Conservation (phyloP, 2,888 invertebrate genomes). For the Campopleginae sp. region DNA sequence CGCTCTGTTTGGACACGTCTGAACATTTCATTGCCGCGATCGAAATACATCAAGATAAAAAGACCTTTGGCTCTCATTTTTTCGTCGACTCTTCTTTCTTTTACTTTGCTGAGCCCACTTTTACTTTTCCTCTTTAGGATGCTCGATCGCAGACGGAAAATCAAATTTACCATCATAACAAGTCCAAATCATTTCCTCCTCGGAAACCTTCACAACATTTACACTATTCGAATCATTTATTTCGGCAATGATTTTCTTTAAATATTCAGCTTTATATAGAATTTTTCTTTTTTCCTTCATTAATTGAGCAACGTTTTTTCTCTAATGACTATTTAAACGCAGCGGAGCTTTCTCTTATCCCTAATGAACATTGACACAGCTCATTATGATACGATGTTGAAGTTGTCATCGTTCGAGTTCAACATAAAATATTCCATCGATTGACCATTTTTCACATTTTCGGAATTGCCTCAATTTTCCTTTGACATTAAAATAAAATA, state of each 20-base stretch:
- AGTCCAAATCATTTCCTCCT: slow-evolving; percentile 18
- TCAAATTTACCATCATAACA: not conserved
- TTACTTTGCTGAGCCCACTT: slow-evolving; percentile 18
- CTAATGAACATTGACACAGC: not conserved
- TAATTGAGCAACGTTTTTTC: not conserved
- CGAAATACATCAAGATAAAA: slow-evolving; percentile 34
- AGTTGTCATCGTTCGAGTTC: no score
- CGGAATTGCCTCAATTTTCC: no score
- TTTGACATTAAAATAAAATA: no score
- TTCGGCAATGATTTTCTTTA: not conserved
- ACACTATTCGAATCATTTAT: not conserved
- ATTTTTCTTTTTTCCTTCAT: not conserved
- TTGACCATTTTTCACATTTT: no score
- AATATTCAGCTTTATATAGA: not conserved
- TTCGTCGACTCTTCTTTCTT: not conserved
- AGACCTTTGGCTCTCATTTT: not conserved
- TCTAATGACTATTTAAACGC: not conserved
- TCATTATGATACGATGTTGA: not conserved
- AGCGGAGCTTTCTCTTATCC: no score
- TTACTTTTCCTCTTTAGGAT: slow-evolving; percentile 17
- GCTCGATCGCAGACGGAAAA: not conserved
- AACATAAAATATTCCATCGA: no score
- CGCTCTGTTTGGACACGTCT: slow-evolving; percentile 44
- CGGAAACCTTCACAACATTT: not conserved
- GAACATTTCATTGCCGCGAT: slow-evolving; percentile 28